A percentile compares a stretch with the other conserved stretches of the same genome.
These are phyloP conservation scores for Blastobasis lacticolella DNA, from an alignment of 2,888 invertebrate species.

Conservation along the genomic window DNA sequence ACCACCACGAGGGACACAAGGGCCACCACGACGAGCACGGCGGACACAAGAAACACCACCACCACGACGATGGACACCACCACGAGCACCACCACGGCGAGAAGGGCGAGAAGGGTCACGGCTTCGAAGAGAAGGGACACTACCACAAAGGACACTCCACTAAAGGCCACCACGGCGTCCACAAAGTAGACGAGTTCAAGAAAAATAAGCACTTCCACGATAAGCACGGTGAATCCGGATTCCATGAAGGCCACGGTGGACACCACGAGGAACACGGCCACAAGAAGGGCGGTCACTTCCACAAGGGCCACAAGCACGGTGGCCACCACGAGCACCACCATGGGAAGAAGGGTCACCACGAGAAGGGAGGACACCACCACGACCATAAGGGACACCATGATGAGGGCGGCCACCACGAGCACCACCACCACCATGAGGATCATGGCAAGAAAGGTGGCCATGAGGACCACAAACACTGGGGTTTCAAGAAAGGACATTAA, in stretches of 20 bases:
- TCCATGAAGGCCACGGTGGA: slow-evolving; percentile 84
- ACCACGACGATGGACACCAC: slow-evolving; percentile 78
- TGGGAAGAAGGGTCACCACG: slow-evolving; percentile 85
- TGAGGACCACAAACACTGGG: slow-evolving; percentile 87
- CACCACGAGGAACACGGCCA: slow-evolving; percentile 84
- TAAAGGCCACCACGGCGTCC: slow-evolving; percentile 87
- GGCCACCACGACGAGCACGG: slow-evolving; percentile 75
- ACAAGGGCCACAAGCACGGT: slow-evolving; percentile 84
- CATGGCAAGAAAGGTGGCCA: slow-evolving; percentile 86
- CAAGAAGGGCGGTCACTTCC: slow-evolving; percentile 86
- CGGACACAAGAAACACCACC: slow-evolving; percentile 77
- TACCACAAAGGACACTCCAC: slow-evolving; percentile 89
- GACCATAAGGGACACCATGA: slow-evolving; percentile 87
- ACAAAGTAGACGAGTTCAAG: slow-evolving; percentile 88
- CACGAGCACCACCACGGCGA: slow-evolving; percentile 77
- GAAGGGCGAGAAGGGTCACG: slow-evolving; percentile 76
- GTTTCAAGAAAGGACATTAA: slow-evolving; percentile 74
- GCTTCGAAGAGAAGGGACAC: slow-evolving; percentile 74
- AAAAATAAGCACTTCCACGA: slow-evolving; percentile 90
- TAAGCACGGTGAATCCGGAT: slow-evolving; percentile 84
- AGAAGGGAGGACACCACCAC: slow-evolving; percentile 86
- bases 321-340: slow-evolving; percentile 85
- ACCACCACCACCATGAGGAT: slow-evolving; percentile 81
- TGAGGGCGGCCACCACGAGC: slow-evolving; percentile 84
- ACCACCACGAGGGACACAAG: slow-evolving; percentile 78